Conservation (phyloP, 2,888 invertebrate genomes). For the Antitype chi region DNA sequence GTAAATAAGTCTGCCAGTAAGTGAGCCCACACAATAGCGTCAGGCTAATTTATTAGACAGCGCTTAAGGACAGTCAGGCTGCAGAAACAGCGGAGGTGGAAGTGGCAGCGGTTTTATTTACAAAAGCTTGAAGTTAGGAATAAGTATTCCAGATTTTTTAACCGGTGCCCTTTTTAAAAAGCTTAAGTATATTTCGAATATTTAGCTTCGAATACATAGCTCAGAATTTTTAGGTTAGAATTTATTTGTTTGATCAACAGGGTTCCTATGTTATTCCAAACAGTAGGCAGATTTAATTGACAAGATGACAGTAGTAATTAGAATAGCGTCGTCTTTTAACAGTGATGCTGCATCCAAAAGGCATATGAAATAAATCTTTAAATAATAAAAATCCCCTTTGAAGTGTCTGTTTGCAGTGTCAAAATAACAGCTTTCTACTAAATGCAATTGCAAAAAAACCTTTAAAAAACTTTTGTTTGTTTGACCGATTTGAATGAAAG, state of each 20-base stretch:
- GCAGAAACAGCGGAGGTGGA: conserved; percentile 54
- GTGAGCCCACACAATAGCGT: conserved; percentile 86
- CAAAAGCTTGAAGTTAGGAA: not conserved
- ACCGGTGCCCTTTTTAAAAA: not conserved
- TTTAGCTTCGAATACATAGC: not conserved
- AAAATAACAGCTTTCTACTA: no score
- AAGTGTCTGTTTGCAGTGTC: no score
- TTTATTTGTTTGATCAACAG: not conserved
- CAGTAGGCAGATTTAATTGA: not conserved
- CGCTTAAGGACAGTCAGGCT: conserved; percentile 78
- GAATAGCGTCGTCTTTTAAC: not conserved
- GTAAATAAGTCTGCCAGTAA: conserved; percentile 87
- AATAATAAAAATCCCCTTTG: no score
- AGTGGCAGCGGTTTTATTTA: not conserved
- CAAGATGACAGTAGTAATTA: not conserved
- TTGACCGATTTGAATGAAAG: no score
- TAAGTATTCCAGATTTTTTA: not conserved
- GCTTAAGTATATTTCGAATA: not conserved
- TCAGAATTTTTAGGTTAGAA: not conserved
- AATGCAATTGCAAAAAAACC: no score
- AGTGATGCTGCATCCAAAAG: not conserved
- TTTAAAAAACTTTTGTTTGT: no score
- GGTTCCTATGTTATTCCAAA: not conserved
- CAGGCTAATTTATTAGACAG: conserved; percentile 86
- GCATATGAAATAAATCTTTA: no score